These are phyloP conservation scores for Trissolcus basalis DNA, from an alignment of 1,140 invertebrate genomes.

Conservation along the genomic window DNA sequence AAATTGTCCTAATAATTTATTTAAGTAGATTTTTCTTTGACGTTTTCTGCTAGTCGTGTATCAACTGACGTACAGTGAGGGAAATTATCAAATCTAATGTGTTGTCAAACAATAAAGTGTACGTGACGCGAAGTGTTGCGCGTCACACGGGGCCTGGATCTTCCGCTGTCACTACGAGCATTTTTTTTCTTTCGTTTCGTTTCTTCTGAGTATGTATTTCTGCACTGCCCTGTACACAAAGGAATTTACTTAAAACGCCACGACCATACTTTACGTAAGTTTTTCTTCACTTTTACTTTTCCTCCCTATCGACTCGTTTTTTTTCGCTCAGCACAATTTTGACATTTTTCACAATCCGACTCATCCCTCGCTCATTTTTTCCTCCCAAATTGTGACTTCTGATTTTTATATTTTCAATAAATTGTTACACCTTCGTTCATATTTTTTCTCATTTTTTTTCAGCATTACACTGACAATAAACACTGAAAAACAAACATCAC, in stretches of 20 bases:
- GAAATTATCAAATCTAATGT: conserved; percentile 8
- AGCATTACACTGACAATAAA: no score
- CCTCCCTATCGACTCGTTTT: neutral
- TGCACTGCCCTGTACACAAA: conserved; percentile 8
- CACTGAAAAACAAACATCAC: no score
- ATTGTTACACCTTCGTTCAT: no score
- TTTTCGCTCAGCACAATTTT: neutral
- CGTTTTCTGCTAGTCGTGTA: conserved; percentile 7
- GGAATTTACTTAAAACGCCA: conserved; percentile 20
- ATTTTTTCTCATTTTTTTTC: no score
- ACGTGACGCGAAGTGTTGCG: conserved; percentile 42
- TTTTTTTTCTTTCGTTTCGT: conserved; percentile 27
- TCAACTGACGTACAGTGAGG: no score
- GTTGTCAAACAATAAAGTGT: conserved; percentile 32
- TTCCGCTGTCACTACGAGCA: conserved; percentile 38
- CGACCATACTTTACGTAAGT: conserved; percentile 15
- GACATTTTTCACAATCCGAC: conserved; percentile 1
- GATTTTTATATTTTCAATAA: no score
- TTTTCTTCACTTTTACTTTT: conserved; percentile 8
- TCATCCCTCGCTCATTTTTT: neutral
- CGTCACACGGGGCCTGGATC: conserved; percentile 31
- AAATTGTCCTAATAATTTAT: conserved; percentile 22
- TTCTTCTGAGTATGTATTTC: conserved; percentile 4
- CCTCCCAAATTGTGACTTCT: no score
- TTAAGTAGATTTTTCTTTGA: conserved; percentile 34